Base-by-base conservation (phyloP, 2,888 invertebrate species). In the Ptychoptera albimana region DNA sequence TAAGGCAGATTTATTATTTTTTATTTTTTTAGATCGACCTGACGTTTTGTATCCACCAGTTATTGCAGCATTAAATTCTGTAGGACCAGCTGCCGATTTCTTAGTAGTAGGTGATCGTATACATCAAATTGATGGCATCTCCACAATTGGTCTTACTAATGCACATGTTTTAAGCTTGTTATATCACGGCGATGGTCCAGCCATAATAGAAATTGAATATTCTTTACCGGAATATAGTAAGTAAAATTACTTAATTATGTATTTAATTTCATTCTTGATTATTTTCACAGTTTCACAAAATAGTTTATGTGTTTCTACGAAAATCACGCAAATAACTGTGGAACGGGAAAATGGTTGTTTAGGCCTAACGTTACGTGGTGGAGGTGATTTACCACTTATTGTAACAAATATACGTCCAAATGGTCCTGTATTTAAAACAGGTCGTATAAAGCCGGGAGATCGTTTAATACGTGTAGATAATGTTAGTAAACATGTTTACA, bases 371-470 rank as follows among this genome's bases (percentile, higher is more conserved):
- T 69, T 94, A 47, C 71, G 92, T 37, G 82, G 83, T 8, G 92
- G 92, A 6, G 77, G 79, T 43, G 72, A 77, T 39, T 76, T 82
- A 51, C 88, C 93, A 0, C 65, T 94, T 50, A 80, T 88, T 6
- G 84, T 96, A 34, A 93, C 92, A 0, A 83, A 88, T 55, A 84
- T 94, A 6, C 72, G 91, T 51, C 79, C 86, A 9, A 84, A 86
- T 44, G 89, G 93, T 0, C 85, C 93, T 0, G 91, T 92, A 2
- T 86, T 91, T 51, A 85, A 85, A 56, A 86, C 85, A 46, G 91
- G 92, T 0, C 77, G 89, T 49, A 80, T 94, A 50, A 82, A 89
- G 60, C 80, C 87, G 30, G 93, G 94, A 2, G 94, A 94, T 62
- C 76, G 93, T 16, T 68, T 94, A 23, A 58, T 93, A 47, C 84